phyloP scores from a whole-genome alignment of 35 echinoderm and acorn worm genomes.

The Nesometra sesokonis region DNA sequence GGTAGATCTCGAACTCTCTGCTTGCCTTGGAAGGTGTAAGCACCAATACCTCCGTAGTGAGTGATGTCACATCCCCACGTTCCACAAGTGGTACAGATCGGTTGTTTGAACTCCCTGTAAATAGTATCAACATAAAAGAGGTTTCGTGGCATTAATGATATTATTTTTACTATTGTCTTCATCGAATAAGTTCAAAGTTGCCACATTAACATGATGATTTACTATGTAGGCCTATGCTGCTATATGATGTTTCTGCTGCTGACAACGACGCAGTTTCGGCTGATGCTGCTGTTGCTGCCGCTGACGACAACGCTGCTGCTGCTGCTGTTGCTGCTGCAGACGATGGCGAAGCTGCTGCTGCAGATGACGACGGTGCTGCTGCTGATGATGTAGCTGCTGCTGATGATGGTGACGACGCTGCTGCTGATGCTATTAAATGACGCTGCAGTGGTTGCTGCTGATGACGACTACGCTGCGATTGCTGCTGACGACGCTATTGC shows the following conservation, averaged over 20 bases:
- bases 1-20: slow-evolving; percentile 43
- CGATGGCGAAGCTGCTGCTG: neutral
- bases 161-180: too few species aligned
- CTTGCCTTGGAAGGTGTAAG: slow-evolving; percentile 27
- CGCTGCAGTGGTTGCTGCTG: too few species aligned
- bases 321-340: neutral
- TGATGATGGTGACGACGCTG: too few species aligned
- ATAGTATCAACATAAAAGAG: neutral
- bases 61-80: slow-evolving; percentile 69
- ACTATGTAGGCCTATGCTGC: too few species aligned
- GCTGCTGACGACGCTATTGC: too few species aligned
- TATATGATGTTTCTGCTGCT: too few species aligned
- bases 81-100: slow-evolving; percentile 10
- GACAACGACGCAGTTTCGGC: too few species aligned
- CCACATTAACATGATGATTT: too few species aligned
- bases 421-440: too few species aligned
- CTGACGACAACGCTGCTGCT: neutral
- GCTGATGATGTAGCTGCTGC: neutral
- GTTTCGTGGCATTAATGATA: too few species aligned
- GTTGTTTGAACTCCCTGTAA: slow-evolving; percentile 46
- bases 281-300: neutral
- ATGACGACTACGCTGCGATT: too few species aligned
- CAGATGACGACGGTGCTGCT: neutral
- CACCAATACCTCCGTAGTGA: slow-evolving; percentile 78
- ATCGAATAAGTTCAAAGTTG: too few species aligned